Base-by-base conservation (phyloP, 1,140 invertebrate genomes). In the Hylaeus anthracinus region DNA sequence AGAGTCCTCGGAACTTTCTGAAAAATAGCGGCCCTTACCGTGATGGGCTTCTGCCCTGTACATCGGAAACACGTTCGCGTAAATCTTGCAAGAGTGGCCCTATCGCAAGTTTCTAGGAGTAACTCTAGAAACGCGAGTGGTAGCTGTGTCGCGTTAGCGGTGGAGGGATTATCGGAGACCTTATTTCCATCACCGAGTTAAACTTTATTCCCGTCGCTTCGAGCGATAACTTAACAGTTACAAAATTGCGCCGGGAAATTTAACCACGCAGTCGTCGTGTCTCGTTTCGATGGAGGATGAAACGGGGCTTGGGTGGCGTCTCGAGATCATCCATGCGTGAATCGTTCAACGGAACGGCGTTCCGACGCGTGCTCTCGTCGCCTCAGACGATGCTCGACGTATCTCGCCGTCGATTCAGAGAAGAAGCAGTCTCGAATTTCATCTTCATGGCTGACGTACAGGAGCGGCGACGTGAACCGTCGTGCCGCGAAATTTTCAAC, bases 1-100 rank as follows among this genome's bases (percentile, higher is more conserved):
- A 60, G 58, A 14, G 72, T 43, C 39, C n/a, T 6, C 64, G 60
- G 61, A 79, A 79, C 60, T 79, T 79, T 48, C 76, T 64, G 51
- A 79, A 56, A 72, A 72, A 79, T 72, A 45, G 39, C 58, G n/a
- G 63, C 60, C 70, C 63, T 64, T 71, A 61, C 15, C 66, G 12
- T 12, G 26, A 10, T 2, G 45, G 39, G 48, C n/a, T 12, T 51
- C 64, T 15, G 58, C 6, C n/a, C 4, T 6, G 58, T 60, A 26
- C n/a, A 60, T 26, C 15, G n/a, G 37, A 60, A 10, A 6, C 14
- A 4, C 10, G 15, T 5, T 37, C 39, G 41, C 41, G 41, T 70
- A 70, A 77, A 77, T 70, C 58, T 69, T 60, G 45, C 37, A 12
- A 56, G 1, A 6, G 5, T 12, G 5, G 9, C 9, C 2, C n/a